These are phyloP conservation scores for Dryobates pubescens DNA, from an alignment of 2,797 vertebrate species.

Conservation along the genomic window DNA sequence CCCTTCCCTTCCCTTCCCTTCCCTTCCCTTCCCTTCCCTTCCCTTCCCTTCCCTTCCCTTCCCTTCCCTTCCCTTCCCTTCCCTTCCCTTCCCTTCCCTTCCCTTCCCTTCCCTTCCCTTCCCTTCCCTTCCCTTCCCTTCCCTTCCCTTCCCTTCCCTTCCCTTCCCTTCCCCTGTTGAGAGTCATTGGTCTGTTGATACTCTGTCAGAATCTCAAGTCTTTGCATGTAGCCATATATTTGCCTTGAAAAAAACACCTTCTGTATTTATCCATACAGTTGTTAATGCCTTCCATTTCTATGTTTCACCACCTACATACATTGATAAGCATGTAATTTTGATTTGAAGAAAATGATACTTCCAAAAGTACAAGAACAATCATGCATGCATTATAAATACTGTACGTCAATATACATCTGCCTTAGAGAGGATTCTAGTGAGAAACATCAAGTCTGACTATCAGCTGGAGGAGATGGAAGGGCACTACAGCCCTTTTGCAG, in stretches of 20 bases:
- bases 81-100: background rate
- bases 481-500: background rate
- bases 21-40: too few species aligned
- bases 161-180: background rate
- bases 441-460: background rate
- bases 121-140: too few species aligned
- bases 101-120: too few species aligned
- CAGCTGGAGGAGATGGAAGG: background rate
- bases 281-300: background rate
- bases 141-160: background rate
- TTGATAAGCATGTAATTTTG: background rate
- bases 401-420: background rate
- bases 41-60: too few species aligned
- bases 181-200: background rate
- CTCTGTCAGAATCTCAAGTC: background rate
- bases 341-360: background rate
- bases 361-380: background rate
- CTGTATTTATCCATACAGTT: background rate
- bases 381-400: background rate
- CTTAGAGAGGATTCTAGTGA: background rate
- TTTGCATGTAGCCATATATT: background rate
- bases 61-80: too few species aligned
- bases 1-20: too few species aligned
- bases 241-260: background rate
- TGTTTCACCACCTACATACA: background rate